phyloP scores from a whole-genome alignment of 2,113 vertebrate genomes.

The Raphicerus campestris region DNA sequence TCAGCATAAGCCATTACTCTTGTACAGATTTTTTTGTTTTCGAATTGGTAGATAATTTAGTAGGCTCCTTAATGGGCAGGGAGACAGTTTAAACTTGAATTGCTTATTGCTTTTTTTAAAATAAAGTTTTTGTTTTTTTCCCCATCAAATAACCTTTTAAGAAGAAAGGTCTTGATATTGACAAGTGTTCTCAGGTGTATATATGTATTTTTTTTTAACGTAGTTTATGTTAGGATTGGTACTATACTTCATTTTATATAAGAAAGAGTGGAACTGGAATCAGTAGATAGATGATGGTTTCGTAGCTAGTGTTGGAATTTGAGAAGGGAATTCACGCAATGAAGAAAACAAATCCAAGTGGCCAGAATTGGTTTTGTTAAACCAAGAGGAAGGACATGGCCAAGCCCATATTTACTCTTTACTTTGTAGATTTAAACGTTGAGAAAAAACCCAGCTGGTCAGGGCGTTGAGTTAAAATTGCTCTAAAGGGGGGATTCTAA shows the following conservation, averaged over 20 bases:
- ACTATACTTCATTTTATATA: background rate
- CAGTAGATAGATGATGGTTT: background rate
- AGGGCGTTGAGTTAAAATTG: conserved; percentile 9
- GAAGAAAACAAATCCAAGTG: background rate
- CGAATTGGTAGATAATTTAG: background rate
- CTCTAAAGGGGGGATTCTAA: background rate
- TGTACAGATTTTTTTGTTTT: background rate
- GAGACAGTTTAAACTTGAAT: background rate
- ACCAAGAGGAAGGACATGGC: background rate
- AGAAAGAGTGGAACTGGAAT: background rate
- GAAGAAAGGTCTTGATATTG: background rate
- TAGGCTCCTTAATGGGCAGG: background rate
- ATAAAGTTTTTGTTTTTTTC: background rate
- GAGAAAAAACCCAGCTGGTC: conserved; percentile 37
- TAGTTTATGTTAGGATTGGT: background rate
- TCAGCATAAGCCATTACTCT: background rate
- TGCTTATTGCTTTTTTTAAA: background rate
- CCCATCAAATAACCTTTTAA: background rate
- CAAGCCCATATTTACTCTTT: conserved; percentile 38
- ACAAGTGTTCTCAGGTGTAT: background rate
- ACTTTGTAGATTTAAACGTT: conserved; percentile 38
- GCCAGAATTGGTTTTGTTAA: background rate
- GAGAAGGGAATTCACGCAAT: background rate
- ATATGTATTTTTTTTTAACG: background rate
- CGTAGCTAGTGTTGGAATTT: background rate